Base-by-base conservation (phyloP, 2,797 vertebrate genomes). In the Myripristis murdjan region DNA sequence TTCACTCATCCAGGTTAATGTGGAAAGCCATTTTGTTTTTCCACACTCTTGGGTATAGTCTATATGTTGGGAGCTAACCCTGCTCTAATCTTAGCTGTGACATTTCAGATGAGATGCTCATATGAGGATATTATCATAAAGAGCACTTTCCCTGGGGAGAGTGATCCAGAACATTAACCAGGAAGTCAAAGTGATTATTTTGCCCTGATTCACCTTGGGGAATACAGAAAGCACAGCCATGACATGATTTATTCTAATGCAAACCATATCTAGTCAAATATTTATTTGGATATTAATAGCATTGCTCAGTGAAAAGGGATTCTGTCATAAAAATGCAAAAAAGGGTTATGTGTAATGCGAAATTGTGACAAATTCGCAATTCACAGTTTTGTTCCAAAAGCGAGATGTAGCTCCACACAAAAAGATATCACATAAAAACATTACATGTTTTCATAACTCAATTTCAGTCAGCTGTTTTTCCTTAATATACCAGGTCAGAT, bases 141-240 rank as follows among this genome's bases (percentile, higher is more conserved):
- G 77, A 87, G 81, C 80, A 84, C 37, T 95, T 87, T 89, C 91
- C 88, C 84, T 33, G 88, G 95, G 70, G 83, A 92, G 85, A 89
- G 88, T 90, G 90, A 93, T 94, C 74, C 94, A 95, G 69, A 91
- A 95, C 93, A 95, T 95, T 95, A 94, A 92, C 84, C 93, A 93
- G 84, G 68, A 58, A 90, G 86, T 92, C 90, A 87, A 76, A 84
- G 76, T 91, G 86, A 91, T 89, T 91, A 88, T 81, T 84, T 84
- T 63, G 71, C 81, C 81, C 84, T 79, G 76, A 72, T 79, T 89
- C 81, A 92, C 92, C 84, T 86, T 87, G 57, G 83, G 86, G 90
- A 89, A 85, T 86, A 73, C 72, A 53, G 63, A 51, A 58, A 51
- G 69, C 64, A 74, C 77, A 79, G 70, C 75, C 78, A 55, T 85